Percentiles rank a stretch among this genome's conserved stretches.
Conservation (phyloP, 2,113 vertebrate species). For the Xiphorhynchus elegans region DNA sequence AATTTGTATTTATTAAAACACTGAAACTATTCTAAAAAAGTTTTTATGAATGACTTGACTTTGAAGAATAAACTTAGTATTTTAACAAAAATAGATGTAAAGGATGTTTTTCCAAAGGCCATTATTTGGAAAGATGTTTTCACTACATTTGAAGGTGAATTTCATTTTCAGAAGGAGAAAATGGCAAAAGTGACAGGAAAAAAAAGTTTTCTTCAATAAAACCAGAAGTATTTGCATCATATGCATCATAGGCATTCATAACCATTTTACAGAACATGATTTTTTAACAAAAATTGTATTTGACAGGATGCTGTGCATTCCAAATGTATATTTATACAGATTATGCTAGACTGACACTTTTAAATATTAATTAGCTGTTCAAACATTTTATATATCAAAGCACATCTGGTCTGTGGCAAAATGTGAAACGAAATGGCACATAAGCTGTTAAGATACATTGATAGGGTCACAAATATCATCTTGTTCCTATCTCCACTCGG, state of each 20-base stretch:
- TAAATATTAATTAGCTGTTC: constrained; percentile 59
- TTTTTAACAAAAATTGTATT: background rate
- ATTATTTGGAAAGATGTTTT: background rate
- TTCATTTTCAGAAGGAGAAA: background rate
- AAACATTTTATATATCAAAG: constrained; percentile 36
- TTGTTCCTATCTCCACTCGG: background rate
- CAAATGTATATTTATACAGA: background rate
- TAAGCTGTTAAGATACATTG: constrained; percentile 30
- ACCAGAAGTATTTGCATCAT: background rate
- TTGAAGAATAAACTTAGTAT: background rate
- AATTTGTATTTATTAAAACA: background rate
- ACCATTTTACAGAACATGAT: background rate
- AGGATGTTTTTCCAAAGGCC: background rate
- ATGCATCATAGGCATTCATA: background rate
- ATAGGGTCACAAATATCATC: constrained; percentile 20
- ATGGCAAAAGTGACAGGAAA: background rate
- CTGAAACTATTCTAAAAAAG: background rate
- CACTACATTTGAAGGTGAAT: background rate
- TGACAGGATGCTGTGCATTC: constrained; percentile 9
- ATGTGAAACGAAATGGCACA: constrained; percentile 34
- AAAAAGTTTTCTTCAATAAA: background rate
- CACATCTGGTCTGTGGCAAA: constrained; percentile 56
- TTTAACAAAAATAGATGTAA: background rate
- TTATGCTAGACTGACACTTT: constrained; percentile 10
- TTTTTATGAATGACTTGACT: background rate